phyloP scores from a whole-genome alignment of 92 coral and sea anemone genomes.

The Palythoa heliodiscus region DNA sequence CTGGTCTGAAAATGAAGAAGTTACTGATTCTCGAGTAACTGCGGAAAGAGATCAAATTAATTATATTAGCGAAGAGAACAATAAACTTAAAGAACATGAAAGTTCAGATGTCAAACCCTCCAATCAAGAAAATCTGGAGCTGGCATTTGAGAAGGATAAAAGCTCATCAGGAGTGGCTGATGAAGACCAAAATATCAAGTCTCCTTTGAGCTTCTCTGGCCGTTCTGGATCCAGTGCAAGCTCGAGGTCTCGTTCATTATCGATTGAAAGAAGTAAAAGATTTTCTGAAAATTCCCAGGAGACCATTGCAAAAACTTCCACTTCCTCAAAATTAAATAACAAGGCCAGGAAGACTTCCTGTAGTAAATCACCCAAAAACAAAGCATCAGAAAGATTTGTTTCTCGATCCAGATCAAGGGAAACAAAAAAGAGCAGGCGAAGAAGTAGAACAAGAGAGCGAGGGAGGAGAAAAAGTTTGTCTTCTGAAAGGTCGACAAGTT shows the following conservation, averaged over 20 bases:
- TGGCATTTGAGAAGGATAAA: not conserved
- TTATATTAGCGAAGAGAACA: not conserved
- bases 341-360: slow-evolving; percentile 3
- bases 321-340: not conserved
- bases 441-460: slow-evolving; percentile 40
- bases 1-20: not conserved
- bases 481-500: slow-evolving; percentile 32
- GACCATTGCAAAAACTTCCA: not conserved
- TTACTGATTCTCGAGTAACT: not conserved
- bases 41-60: slow-evolving; percentile 1
- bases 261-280: slow-evolving; percentile 22
- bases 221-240: slow-evolving; percentile 36
- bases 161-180: not conserved
- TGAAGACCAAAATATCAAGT: not conserved
- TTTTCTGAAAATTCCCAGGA: slow-evolving; percentile 1
- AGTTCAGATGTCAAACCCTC: not conserved
- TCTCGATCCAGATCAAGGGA: slow-evolving; percentile 19
- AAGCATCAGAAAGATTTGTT: not conserved
- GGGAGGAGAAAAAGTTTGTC: slow-evolving; percentile 5
- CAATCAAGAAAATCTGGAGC: not conserved
- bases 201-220: not conserved
- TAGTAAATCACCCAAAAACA: slow-evolving; percentile 6
- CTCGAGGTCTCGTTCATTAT: slow-evolving; percentile 51
- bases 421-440: slow-evolving; percentile 42
- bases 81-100: not conserved